Evolutionary conservation across 2,888 invertebrate genomes (phyloP), one percentile per base, ranked within the genome.

Genomic region (Apantesis nais): DNA sequence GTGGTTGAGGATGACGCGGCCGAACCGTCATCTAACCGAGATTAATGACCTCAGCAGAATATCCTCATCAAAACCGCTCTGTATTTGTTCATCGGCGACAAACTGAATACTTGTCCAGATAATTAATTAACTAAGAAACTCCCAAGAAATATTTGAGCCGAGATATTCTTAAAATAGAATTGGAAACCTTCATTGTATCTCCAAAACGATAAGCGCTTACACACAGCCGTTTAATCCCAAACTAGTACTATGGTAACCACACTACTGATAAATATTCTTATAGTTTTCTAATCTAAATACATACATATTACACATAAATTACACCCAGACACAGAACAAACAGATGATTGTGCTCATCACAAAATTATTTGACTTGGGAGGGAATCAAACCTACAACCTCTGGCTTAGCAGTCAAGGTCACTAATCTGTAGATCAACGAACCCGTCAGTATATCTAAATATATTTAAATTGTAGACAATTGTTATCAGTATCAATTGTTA

Each of bases 31-130:
- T 52, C 48, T n/a, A 52, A 52, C 48, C n/a, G 22, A 52, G 48
- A 52, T 52, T 52, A 52, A 52, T 52, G 37, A 39, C n/a, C 25
- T 14, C 39, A 25, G 25, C n/a, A n/a, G 39, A 62, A 41, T 39
- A 16, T 62, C 39, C 39, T 62, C 62, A 62, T 39, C 39, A 25
- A 62, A 62, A 16, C 62, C 62, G 25, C 62, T 16, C 25, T 62
- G 62, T 41, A 39, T 62, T 62, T 62, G 62, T 62, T 62, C 11
- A 62, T 39, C 62, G 62, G 62, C 62, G 39, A 62, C 62, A 39
- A 39, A 62, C 39, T 25, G 62, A 39, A 62, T 25, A 39, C 62
- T 62, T 39, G 39, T 62, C 39, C 22, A 62, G 39, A 25, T 39
- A 37, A 16, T 62, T 62, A 25, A 62, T 62, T 52, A 52, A 52